Conservation (phyloP, 2,113 vertebrate species). For the Diadophis punctatus region DNA sequence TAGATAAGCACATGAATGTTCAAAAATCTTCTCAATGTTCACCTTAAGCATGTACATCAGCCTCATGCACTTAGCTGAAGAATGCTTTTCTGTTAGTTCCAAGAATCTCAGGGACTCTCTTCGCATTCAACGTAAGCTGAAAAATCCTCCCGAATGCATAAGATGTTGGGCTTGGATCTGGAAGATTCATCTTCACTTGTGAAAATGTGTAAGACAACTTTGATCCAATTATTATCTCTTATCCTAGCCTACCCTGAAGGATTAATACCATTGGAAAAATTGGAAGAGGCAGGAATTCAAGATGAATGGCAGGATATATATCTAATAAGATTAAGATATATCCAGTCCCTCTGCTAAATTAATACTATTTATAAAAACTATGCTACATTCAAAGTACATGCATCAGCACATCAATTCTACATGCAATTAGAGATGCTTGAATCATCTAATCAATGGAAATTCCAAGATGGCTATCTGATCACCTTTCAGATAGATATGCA, state of each 20-base stretch:
- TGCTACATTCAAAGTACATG: background rate
- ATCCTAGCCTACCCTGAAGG: background rate
- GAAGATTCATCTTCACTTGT: background rate
- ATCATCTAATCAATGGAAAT: background rate
- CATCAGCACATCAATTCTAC: background rate
- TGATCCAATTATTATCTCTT: background rate
- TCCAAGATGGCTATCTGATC: background rate
- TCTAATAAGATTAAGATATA: background rate
- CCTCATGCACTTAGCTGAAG: background rate
- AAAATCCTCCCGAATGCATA: background rate
- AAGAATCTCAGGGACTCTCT: background rate
- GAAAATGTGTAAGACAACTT: background rate
- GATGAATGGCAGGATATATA: background rate
- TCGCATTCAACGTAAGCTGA: background rate
- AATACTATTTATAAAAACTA: background rate
- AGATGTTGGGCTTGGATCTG: background rate
- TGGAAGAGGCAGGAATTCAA: background rate
- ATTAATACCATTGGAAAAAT: background rate
- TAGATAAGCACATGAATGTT: background rate
- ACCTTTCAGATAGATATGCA: background rate
- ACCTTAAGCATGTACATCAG: background rate
- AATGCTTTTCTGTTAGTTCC: background rate
- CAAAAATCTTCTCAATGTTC: background rate
- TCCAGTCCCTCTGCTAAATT: background rate
- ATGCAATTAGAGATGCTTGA: background rate